Base-by-base conservation (phyloP, 2,113 vertebrate genomes). In the Sialia sialis region DNA sequence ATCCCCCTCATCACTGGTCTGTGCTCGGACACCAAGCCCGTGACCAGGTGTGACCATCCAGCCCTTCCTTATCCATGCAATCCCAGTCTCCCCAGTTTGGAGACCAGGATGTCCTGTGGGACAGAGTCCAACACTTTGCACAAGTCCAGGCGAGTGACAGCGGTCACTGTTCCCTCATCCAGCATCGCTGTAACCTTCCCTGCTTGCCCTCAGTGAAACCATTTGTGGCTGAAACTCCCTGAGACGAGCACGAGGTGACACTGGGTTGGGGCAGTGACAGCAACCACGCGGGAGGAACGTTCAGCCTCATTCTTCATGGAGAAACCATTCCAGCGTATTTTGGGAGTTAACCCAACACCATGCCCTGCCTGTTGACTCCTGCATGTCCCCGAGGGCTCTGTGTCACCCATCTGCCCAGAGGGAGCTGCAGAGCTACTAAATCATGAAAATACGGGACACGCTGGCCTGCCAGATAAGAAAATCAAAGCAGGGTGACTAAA, bases 1-100 rank as follows among this genome's bases (percentile, higher is more conserved):
- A 2, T 8, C 4, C 44, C 48, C 3, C 10, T 38, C 0, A 0
- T 77, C 58, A 23, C 30, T n/a, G 44, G 1, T 38, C 34, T 54
- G 60, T 5, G 7, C 27, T 7, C 2, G 1, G 34, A n/a, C 43
- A 52, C 7, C 0, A 0, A 58, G 43, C 21, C 16, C 0, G 25
- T 52, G 43, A 18, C 54, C 30, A 14, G n/a, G 30, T 22, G 55
- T 6, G 21, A 23, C 46, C 68, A 11, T 5, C 19, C 93, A 80
- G 51, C 29, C 39, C 4, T 15, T 70, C 56, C 62, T 32, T 1
- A 5, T 0, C 38, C 16, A 2, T 12, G 21, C 22, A 9, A 49
- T 4, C 52, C 36, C 13, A 2, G 17, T 43, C 25, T 30, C 12
- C 17, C 26, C 36, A 5, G 1, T 9, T 1, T 17, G 21, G 60